Conservation (phyloP, 2,888 invertebrate species). For the Bembecia ichneumoniformis region DNA sequence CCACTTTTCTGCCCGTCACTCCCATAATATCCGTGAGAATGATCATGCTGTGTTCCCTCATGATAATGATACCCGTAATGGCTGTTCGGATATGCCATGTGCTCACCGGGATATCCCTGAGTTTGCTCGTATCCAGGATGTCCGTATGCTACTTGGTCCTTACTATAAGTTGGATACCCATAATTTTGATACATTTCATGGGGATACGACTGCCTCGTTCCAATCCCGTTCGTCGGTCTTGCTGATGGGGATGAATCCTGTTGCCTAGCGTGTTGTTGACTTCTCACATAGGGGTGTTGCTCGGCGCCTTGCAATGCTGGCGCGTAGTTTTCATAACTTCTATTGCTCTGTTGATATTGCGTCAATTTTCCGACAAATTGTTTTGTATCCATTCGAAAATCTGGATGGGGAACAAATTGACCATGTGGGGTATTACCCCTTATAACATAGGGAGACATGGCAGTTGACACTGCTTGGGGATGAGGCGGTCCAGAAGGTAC, state of each 20-base stretch:
- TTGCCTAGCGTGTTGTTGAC: slow-evolving; percentile 44
- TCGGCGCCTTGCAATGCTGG: slow-evolving; percentile 48
- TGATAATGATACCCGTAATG: slow-evolving; percentile 69
- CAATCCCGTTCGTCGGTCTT: slow-evolving; percentile 52
- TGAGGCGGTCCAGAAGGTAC: slow-evolving; percentile 73
- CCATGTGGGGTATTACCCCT: slow-evolving; percentile 66
- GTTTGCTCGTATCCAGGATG: slow-evolving; percentile 72
- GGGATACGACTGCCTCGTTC: slow-evolving; percentile 49
- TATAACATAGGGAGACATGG: slow-evolving; percentile 72
- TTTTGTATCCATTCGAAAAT: slow-evolving; percentile 66
- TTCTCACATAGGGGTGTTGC: slow-evolving; percentile 60
- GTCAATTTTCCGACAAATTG: slow-evolving; percentile 60
- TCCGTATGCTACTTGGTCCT: slow-evolving; percentile 67
- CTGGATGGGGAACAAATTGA: slow-evolving; percentile 64
- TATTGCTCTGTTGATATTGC: slow-evolving; percentile 58
- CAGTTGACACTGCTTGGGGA: slow-evolving; percentile 73
- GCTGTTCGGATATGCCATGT: slow-evolving; percentile 57
- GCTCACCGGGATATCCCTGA: slow-evolving; percentile 55
- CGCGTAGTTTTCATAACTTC: slow-evolving; percentile 50
- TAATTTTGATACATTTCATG: slow-evolving; percentile 69
- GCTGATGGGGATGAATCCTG: slow-evolving; percentile 45
- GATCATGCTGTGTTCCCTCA: slow-evolving; percentile 53
- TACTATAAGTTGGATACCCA: slow-evolving; percentile 66
- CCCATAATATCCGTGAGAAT: slow-evolving; percentile 57
- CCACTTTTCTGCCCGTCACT: slow-evolving; percentile 65